Percentiles rank a stretch among this genome's conserved stretches.
Evolutionary conservation across 23 tunicate genomes (phyloP).

Genomic region (Oikopleura vanhoeffeni): DNA sequence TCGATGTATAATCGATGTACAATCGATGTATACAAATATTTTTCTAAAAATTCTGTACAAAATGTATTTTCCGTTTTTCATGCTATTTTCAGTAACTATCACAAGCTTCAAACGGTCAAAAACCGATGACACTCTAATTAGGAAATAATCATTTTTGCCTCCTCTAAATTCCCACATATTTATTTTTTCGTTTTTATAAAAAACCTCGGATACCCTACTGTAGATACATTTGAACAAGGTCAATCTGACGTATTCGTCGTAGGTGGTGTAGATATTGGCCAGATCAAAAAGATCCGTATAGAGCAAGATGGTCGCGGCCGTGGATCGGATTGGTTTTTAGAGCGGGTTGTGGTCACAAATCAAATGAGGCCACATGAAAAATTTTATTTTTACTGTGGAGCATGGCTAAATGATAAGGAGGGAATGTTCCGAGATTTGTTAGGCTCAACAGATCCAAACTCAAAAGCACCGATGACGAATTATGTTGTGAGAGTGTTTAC

Average conservation of each 20-base stretch:
- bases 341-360: slow-evolving; percentile 60
- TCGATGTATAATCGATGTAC: too few species aligned
- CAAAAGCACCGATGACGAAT: slow-evolving; percentile 49
- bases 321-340: slow-evolving; percentile 42
- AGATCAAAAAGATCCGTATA: slow-evolving; percentile 38
- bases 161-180: neutral
- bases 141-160: neutral
- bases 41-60: too few species aligned
- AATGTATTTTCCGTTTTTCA: neutral
- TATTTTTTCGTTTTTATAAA: too few species aligned
- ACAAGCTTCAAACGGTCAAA: neutral
- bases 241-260: slow-evolving; percentile 54
- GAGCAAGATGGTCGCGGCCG: slow-evolving; percentile 20
- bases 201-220: too few species aligned
- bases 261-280: slow-evolving; percentile 50
- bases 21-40: too few species aligned
- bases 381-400: slow-evolving; percentile 72
- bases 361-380: slow-evolving; percentile 36
- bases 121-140: neutral
- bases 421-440: slow-evolving; percentile 56
- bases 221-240: slow-evolving; percentile 49
- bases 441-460: slow-evolving; percentile 50
- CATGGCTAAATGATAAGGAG: slow-evolving; percentile 74
- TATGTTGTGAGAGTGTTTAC: slow-evolving; percentile 50
- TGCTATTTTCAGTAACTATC: neutral